These are phyloP conservation scores for Notolabrus celidotus DNA, from an alignment of 2,797 vertebrate genomes.

Conservation along the genomic window DNA sequence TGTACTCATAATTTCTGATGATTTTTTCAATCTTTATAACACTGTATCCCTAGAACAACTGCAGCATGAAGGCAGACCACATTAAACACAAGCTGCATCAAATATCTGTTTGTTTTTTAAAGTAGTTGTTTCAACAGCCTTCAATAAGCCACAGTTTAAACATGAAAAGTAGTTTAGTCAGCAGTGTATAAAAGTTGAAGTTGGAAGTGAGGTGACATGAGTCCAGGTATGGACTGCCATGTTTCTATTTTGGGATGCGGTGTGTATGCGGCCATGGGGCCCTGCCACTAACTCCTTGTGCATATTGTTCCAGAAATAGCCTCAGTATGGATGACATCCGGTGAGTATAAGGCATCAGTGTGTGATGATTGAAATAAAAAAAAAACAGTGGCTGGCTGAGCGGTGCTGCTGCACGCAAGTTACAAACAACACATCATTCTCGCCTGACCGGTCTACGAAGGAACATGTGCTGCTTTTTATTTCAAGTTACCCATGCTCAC, in stretches of 20 bases:
- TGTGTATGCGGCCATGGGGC: conserved; percentile 65
- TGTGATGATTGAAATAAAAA: conserved; percentile 74
- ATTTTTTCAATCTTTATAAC: neutral
- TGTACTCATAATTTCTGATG: neutral
- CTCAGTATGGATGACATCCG: conserved; percentile 98
- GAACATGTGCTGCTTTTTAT: conserved; percentile 56
- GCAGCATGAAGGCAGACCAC: too few species aligned
- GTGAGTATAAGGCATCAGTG: conserved; percentile 90
- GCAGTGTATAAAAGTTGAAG: conserved; percentile 1
- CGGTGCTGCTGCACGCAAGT: conserved; percentile 75
- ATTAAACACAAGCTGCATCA: too few species aligned
- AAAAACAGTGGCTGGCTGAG: conserved; percentile 73
- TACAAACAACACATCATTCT: conserved; percentile 59
- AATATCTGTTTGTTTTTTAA: neutral
- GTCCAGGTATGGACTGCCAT: conserved; percentile 29
- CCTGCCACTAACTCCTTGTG: conserved; percentile 88
- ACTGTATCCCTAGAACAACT: too few species aligned
- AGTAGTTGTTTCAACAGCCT: too few species aligned
- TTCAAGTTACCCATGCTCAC: neutral
- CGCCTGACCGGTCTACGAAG: conserved; percentile 69
- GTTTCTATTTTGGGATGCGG: conserved; percentile 60
- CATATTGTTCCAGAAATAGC: conserved; percentile 99
- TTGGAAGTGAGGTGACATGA: conserved; percentile 18
- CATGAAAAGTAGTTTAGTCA: neutral
- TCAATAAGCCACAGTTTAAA: neutral